Conservation (phyloP, 2,113 vertebrate species). For the Myotis yumanensis region DNA sequence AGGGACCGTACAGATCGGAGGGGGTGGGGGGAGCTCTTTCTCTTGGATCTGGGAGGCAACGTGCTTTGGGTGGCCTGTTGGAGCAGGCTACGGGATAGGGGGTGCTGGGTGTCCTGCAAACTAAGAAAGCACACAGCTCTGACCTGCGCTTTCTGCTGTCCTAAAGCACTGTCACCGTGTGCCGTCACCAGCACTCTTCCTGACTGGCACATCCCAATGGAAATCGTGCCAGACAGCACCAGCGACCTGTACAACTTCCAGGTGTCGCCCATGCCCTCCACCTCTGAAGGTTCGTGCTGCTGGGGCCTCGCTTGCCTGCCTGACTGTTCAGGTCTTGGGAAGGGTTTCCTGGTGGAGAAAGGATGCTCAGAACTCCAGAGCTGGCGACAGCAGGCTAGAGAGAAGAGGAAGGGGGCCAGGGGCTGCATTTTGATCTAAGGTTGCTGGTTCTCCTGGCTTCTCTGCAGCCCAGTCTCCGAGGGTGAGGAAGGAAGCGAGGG, state of each 20-base stretch:
- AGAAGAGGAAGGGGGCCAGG: background rate
- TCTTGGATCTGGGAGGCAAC: background rate
- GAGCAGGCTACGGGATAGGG: background rate
- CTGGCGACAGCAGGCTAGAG: background rate
- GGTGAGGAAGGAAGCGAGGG: constrained; percentile 44
- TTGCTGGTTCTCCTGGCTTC: background rate
- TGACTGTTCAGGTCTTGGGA: background rate
- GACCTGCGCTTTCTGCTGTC: constrained; percentile 14
- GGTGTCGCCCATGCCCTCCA: constrained; percentile 85
- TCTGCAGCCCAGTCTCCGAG: background rate
- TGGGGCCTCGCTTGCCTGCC: background rate
- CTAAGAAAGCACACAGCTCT: background rate
- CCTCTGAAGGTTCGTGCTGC: constrained; percentile 81
- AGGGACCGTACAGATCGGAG: background rate
- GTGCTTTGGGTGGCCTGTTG: background rate
- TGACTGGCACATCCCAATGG: constrained; percentile 76
- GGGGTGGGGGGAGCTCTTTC: background rate
- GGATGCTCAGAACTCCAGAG: background rate
- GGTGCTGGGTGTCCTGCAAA: background rate
- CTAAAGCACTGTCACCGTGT: constrained; percentile 75
- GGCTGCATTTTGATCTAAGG: background rate
- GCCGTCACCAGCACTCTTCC: constrained; percentile 74
- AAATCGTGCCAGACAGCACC: constrained; percentile 85
- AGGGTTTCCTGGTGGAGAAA: background rate
- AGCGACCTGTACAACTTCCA: constrained; percentile 85